Conservation (phyloP, 1,140 invertebrate species). For the Helicoverpa zea region DNA sequence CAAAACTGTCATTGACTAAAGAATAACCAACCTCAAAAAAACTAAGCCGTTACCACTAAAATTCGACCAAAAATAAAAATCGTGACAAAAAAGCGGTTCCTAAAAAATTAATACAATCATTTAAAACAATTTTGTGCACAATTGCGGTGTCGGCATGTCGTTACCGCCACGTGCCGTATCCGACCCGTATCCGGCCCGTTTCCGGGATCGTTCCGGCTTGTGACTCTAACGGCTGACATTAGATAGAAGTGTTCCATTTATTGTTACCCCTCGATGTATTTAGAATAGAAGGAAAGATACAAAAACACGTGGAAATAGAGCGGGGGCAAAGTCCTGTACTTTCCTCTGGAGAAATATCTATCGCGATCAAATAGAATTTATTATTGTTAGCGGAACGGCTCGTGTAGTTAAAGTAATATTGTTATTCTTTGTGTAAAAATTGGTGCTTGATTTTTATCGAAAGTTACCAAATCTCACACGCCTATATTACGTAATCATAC, state of each 20-base stretch:
- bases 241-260: conserved; percentile 32
- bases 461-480: too few species aligned
- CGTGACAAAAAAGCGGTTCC: conserved; percentile 27
- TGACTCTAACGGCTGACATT: conserved; percentile 32
- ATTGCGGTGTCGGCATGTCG: conserved; percentile 41
- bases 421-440: background rate
- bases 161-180: conserved; percentile 53
- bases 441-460: too few species aligned
- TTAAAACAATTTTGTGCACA: conserved; percentile 47
- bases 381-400: background rate
- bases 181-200: conserved; percentile 50
- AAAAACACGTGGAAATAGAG: conserved; percentile 2
- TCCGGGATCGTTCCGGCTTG: conserved; percentile 43
- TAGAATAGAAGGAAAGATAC: conserved; percentile 17
- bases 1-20: background rate
- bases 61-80: conserved; percentile 47
- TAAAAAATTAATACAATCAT: conserved; percentile 41
- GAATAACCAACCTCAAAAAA: background rate
- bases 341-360: conserved; percentile 14
- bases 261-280: conserved; percentile 36
- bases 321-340: background rate
- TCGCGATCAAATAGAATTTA: conserved; percentile 25
- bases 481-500: too few species aligned
- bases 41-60: background rate
- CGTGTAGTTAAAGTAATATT: background rate